Conservation (phyloP, 2,888 invertebrate species). For the Sepioteuthis lessoniana region DNA sequence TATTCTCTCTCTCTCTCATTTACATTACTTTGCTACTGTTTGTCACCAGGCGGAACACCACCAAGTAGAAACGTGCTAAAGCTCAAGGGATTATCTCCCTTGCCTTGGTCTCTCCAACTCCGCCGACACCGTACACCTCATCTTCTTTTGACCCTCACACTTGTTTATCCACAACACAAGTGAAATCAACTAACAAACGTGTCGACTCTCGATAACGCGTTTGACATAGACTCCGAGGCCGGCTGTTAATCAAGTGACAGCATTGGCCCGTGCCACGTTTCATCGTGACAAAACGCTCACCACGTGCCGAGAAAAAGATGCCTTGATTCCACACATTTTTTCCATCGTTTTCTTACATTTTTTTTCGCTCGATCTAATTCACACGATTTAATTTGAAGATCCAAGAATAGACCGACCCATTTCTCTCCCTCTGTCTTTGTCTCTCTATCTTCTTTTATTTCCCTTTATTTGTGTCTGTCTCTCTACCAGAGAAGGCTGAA, state of each 20-base stretch:
- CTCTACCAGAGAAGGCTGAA: too few species aligned
- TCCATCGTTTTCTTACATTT: background rate
- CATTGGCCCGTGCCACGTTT: too few species aligned
- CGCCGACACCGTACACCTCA: background rate
- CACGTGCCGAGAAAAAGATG: background rate
- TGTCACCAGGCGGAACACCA: background rate
- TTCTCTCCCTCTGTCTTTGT: background rate
- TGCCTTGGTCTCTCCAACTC: background rate
- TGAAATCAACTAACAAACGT: constrained; percentile 11
- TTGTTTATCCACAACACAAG: background rate
- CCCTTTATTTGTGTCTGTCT: too few species aligned
- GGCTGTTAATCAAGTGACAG: background rate
- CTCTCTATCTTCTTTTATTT: too few species aligned
- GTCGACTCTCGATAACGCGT: background rate
- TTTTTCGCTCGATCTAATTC: background rate
- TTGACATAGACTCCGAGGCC: background rate
- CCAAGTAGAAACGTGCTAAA: background rate
- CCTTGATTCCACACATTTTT: background rate
- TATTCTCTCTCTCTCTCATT: background rate
- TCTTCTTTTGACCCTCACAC: background rate
- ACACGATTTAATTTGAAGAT: too few species aligned
- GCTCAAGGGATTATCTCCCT: constrained; percentile 33
- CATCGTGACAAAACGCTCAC: background rate
- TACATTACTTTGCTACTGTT: background rate
- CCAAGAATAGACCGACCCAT: background rate